Percentiles rank a stretch among this genome's conserved stretches.
Conservation (phyloP, 2,113 vertebrate species). For the Mobula hypostoma region DNA sequence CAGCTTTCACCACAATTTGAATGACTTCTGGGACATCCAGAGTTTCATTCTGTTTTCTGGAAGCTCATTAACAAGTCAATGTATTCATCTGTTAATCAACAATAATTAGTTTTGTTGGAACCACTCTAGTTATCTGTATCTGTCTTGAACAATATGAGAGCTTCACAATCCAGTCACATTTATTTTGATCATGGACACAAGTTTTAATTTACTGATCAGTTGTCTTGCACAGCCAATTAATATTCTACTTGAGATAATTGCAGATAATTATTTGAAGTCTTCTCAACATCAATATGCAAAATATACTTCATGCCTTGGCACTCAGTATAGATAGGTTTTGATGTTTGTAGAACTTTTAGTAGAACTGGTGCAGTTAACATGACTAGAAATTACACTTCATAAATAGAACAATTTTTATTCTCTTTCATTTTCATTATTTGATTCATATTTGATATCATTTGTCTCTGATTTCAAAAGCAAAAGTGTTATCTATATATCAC, state of each 20-base stretch:
- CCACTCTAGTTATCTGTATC: conserved; percentile 2
- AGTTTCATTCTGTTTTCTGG: neutral
- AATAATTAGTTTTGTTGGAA: conserved; percentile 8
- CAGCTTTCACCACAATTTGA: neutral
- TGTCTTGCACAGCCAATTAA: neutral
- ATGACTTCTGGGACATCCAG: neutral
- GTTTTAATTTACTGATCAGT: neutral
- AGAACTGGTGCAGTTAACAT: neutral
- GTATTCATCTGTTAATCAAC: conserved; percentile 21
- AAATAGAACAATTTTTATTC: neutral
- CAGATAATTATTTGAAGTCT: neutral
- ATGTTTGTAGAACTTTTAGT: neutral
- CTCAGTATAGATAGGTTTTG: neutral
- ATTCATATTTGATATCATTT: neutral
- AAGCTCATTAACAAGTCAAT: neutral
- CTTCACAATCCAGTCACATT: neutral
- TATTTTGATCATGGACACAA: neutral
- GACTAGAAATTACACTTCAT: neutral
- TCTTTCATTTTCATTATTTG: neutral
- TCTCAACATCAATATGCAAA: neutral
- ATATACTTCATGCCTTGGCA: neutral
- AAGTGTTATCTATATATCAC: neutral
- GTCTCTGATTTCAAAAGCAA: neutral
- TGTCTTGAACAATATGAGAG: neutral
- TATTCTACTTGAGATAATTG: neutral